phyloP scores from a whole-genome alignment of 2,888 invertebrate species.

The Hypena proboscidalis region DNA sequence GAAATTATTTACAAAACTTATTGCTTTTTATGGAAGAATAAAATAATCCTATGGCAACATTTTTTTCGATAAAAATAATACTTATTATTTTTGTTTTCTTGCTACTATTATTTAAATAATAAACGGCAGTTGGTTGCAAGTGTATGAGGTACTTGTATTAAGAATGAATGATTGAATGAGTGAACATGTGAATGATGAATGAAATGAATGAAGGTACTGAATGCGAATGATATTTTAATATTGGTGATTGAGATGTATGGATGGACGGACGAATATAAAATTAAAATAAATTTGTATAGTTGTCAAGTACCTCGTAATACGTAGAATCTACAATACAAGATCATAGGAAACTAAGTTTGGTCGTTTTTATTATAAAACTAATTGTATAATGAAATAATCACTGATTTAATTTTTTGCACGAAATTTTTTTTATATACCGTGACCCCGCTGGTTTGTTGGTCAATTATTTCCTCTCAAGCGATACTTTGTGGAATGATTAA shows the following conservation, averaged over 20 bases:
- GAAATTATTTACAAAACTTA: conserved; percentile 42
- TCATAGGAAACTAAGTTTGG: conserved; percentile 27
- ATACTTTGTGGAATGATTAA: too few relatives aligned
- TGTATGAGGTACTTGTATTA: conserved; percentile 11
- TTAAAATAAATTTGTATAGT: not conserved
- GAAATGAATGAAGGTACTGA: conserved; percentile 2
- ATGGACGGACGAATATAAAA: conserved; percentile 37
- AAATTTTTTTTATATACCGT: too few relatives aligned
- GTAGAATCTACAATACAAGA: conserved; percentile 2
- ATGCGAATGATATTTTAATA: too few relatives aligned
- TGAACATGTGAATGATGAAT: conserved; percentile 5
- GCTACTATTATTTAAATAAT: conserved; percentile 1
- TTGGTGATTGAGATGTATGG: too few relatives aligned
- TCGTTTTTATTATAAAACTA: conserved; percentile 17
- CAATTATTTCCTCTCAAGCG: too few relatives aligned
- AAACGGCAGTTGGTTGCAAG: not conserved
- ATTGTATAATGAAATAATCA: not conserved
- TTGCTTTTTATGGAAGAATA: conserved; percentile 27
- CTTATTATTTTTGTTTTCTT: conserved; percentile 6
- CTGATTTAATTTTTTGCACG: too few relatives aligned
- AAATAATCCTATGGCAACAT: conserved; percentile 38
- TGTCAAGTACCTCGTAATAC: conserved; percentile 13
- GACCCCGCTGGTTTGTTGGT: too few relatives aligned
- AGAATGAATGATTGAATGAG: conserved; percentile 8
- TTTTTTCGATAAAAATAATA: conserved; percentile 26